Percentiles rank a stretch among this genome's conserved stretches.
Conservation (phyloP, 2,797 vertebrate species). For the Enoplosus armatus region DNA sequence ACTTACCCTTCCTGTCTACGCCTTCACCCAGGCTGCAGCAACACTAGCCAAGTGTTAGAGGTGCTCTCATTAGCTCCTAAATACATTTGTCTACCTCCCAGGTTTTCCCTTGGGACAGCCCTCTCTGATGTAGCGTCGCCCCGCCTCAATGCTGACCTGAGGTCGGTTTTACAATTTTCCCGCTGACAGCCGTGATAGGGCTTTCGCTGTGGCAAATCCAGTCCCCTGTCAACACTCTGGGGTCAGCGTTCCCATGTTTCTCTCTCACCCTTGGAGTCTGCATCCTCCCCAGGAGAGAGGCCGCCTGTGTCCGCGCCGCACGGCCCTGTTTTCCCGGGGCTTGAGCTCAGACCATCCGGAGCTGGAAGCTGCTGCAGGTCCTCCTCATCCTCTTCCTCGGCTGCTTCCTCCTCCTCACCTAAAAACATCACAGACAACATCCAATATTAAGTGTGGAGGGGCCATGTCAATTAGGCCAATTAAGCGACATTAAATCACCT, state of each 20-base stretch:
- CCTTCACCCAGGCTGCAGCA: constrained; percentile 19
- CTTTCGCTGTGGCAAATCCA: constrained; percentile 51
- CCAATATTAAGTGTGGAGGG: neutral
- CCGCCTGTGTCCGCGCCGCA: constrained; percentile 72
- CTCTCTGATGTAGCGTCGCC: constrained; percentile 23
- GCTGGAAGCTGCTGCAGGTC: constrained; percentile 79
- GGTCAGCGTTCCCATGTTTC: constrained; percentile 21
- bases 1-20: constrained; percentile 51
- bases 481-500: constrained; percentile 17
- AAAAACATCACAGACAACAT: constrained; percentile 14
- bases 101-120: constrained; percentile 36
- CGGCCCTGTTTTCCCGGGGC: constrained; percentile 78
- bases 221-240: constrained; percentile 50
- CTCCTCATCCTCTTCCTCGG: constrained; percentile 75
- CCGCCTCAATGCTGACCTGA: constrained; percentile 32
- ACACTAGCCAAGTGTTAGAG: constrained; percentile 15
- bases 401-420: constrained; percentile 80
- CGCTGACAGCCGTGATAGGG: constrained; percentile 53
- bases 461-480: constrained; percentile 13
- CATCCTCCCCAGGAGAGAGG: constrained; percentile 72
- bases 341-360: constrained; percentile 82
- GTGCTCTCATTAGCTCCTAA: constrained; percentile 50
- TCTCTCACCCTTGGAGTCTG: constrained; percentile 77
- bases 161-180: constrained; percentile 42
- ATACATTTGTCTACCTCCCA: constrained; percentile 54